phyloP scores from a whole-genome alignment of 2,888 invertebrate species.

The Meteorus colon region DNA sequence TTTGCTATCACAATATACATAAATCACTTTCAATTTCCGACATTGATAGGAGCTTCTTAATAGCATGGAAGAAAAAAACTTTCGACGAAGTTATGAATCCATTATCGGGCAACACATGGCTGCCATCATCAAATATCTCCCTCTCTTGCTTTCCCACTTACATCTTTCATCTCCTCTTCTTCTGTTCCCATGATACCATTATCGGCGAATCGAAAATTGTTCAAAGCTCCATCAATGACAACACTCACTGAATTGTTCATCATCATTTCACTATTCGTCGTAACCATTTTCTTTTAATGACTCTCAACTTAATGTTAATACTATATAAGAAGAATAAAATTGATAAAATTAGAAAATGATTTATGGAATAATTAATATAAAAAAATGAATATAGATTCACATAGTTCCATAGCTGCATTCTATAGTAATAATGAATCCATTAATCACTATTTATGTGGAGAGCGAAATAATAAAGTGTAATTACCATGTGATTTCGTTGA shows the following conservation, averaged over 20 bases:
- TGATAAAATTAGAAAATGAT: neutral
- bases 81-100: constrained; percentile 31
- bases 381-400: neutral
- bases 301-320: neutral
- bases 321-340: neutral
- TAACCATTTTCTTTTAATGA: neutral
- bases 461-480: neutral
- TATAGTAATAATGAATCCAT: neutral
- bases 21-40: neutral
- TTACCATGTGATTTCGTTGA: constrained; percentile 15
- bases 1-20: neutral
- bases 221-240: neutral
- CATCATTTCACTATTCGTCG: neutral
- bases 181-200: constrained; percentile 26
- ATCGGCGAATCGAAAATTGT: constrained; percentile 43
- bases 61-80: constrained; percentile 19
- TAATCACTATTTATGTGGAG: constrained; percentile 3
- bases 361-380: neutral
- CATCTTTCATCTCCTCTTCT: neutral
- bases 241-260: constrained; percentile 25
- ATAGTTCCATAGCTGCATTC: neutral
- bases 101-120: constrained; percentile 39
- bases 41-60: neutral
- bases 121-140: constrained; percentile 21
- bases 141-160: neutral